Conservation (phyloP, 2,888 invertebrate species). For the Synanthedon andrenaeformis region DNA sequence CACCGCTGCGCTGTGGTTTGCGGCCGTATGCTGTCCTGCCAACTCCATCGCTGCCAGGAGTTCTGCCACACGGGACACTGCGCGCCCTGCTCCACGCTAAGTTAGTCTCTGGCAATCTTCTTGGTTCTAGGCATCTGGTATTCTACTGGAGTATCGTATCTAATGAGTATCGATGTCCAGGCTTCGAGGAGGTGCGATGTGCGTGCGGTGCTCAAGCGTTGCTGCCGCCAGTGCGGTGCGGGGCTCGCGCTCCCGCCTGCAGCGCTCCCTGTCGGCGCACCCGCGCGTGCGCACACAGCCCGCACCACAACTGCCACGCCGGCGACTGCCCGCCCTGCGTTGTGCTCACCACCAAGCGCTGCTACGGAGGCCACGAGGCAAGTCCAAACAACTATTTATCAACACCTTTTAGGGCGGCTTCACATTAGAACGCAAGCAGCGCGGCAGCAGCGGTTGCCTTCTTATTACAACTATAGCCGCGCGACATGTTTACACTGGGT, state of each 20-base stretch:
- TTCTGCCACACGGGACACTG: slow-evolving; percentile 92
- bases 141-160: neutral
- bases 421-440: neutral
- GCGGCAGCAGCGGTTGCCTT: too few species aligned
- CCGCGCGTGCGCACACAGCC: slow-evolving; percentile 85
- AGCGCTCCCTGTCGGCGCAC: slow-evolving; percentile 78
- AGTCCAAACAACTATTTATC: neutral
- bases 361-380: slow-evolving; percentile 81
- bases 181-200: slow-evolving; percentile 91
- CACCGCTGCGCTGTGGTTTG: slow-evolving; percentile 89
- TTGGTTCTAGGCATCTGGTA: neutral
- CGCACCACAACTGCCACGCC: slow-evolving; percentile 87
- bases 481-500: too few species aligned
- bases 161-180: slow-evolving; percentile 17
- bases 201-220: slow-evolving; percentile 89
- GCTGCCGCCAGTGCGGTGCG: slow-evolving; percentile 94
- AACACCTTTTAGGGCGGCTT: neutral
- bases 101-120: slow-evolving; percentile 49
- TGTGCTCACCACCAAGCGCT: slow-evolving; percentile 82
- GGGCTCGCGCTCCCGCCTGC: slow-evolving; percentile 88
- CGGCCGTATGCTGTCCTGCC: slow-evolving; percentile 85
- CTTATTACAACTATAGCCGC: too few species aligned
- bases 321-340: slow-evolving; percentile 86
- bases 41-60: slow-evolving; percentile 88
- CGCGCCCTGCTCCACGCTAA: slow-evolving; percentile 74